Conservation (phyloP, 2,888 invertebrate species). For the Trichogramma evanescens region DNA sequence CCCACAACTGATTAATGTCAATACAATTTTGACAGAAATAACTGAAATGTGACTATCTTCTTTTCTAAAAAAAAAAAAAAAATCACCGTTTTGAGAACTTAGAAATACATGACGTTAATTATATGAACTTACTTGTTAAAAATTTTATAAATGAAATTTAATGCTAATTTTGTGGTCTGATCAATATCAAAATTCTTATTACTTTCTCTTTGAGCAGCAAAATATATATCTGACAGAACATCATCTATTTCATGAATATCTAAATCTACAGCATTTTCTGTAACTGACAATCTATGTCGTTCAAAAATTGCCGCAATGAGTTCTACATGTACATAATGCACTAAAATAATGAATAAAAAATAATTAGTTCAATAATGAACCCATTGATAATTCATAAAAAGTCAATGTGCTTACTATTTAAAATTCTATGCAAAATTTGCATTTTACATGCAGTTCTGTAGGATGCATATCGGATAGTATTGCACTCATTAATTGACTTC, state of each 20-base stretch:
- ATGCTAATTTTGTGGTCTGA: slow-evolving; percentile 57
- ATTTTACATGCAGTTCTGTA: slow-evolving; percentile 73
- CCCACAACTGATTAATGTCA: slow-evolving; percentile 62
- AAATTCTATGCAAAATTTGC: slow-evolving; percentile 55
- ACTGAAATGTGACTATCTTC: slow-evolving; percentile 59
- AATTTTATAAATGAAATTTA: slow-evolving; percentile 61
- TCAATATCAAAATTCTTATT: slow-evolving; percentile 58
- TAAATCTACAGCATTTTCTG: slow-evolving; percentile 61
- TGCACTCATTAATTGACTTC: slow-evolving; percentile 56
- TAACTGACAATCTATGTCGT: slow-evolving; percentile 62
- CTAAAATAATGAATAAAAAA: slow-evolving; percentile 34
- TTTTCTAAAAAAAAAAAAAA: slow-evolving; percentile 49
- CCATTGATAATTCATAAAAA: slow-evolving; percentile 8
- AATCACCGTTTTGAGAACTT: not conserved
- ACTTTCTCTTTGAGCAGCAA: slow-evolving; percentile 64
- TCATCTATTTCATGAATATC: slow-evolving; percentile 65
- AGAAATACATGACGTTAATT: slow-evolving; percentile 3
- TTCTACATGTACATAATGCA: slow-evolving; percentile 50
- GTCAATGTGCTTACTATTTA: slow-evolving; percentile 55
- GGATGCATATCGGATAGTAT: slow-evolving; percentile 66
- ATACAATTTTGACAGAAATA: slow-evolving; percentile 60
- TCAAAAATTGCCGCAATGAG: slow-evolving; percentile 66
- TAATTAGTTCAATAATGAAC: slow-evolving; percentile 8
- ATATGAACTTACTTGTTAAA: slow-evolving; percentile 58
- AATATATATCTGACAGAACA: slow-evolving; percentile 67